phyloP scores from a whole-genome alignment of 2,113 vertebrate genomes.

The Lipotes vexillifer region DNA sequence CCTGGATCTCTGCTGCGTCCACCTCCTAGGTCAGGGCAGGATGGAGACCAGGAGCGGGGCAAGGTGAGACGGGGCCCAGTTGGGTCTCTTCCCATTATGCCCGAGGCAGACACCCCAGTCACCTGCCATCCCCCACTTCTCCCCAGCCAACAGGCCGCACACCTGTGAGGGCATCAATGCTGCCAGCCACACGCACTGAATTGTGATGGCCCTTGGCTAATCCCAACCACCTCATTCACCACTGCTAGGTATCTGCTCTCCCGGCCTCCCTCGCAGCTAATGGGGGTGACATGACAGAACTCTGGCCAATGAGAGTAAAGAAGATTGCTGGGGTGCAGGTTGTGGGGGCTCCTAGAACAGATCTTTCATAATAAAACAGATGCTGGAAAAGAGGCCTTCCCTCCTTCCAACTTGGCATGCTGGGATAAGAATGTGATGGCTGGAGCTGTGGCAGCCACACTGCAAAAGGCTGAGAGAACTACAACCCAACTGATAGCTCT shows the following conservation, averaged over 20 bases:
- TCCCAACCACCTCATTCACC: background rate
- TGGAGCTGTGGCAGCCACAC: background rate
- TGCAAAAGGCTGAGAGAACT: background rate
- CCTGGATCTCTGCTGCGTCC: slow-evolving; percentile 89
- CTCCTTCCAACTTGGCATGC: background rate
- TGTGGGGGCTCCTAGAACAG: background rate
- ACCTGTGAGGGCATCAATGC: background rate
- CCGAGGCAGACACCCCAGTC: background rate
- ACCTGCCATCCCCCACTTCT: background rate
- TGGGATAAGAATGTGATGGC: background rate
- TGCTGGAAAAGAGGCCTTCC: background rate
- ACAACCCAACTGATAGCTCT: too few species aligned
- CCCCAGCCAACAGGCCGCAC: background rate
- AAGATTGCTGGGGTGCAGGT: background rate
- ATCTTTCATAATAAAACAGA: background rate
- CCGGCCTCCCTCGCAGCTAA: background rate
- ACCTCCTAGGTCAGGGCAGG: slow-evolving; percentile 83
- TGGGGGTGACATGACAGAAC: background rate
- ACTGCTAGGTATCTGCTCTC: background rate
- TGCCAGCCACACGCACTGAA: background rate
- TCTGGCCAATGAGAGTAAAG: background rate
- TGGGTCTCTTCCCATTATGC: rapidly evolving
- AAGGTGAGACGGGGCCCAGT: rapidly evolving
- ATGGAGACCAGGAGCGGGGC: background rate
- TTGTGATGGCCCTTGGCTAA: background rate